Conservation (phyloP, 2,797 vertebrate genomes). For the Sebastiscus tertius region DNA sequence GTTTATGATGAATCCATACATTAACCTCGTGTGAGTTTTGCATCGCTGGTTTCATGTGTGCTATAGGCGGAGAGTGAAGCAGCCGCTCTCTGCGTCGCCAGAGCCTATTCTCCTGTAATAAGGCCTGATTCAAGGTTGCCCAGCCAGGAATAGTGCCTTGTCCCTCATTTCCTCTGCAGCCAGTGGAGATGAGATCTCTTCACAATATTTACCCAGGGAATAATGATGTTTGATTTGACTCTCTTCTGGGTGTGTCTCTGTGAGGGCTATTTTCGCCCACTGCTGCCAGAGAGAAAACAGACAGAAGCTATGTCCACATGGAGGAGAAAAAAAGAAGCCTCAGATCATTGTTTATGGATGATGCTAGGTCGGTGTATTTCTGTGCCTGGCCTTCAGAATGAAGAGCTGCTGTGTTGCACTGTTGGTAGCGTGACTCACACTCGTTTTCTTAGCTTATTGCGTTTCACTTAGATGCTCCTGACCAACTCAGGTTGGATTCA, state of each 20-base stretch:
- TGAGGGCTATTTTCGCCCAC: constrained; percentile 53
- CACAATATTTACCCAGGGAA: constrained; percentile 64
- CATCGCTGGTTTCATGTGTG: not conserved
- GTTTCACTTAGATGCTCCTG: constrained; percentile 44
- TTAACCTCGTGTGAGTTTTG: constrained; percentile 2
- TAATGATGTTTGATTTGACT: constrained; percentile 69
- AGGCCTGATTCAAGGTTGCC: constrained; percentile 55
- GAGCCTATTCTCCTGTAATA: constrained; percentile 48
- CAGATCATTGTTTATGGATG: constrained; percentile 67
- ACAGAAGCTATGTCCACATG: constrained; percentile 37
- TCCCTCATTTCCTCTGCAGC: constrained; percentile 59
- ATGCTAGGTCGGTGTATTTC: constrained; percentile 43
- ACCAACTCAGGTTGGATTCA: constrained; percentile 6
- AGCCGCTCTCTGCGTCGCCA: constrained; percentile 26
- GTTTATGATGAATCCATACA: not conserved
- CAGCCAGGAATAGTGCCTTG: constrained; percentile 37
- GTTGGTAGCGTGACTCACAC: constrained; percentile 57
- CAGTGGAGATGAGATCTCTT: constrained; percentile 59
- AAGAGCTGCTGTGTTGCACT: constrained; percentile 44
- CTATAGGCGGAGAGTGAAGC: not conserved
- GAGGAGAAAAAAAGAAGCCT: not conserved
- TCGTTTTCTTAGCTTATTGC: constrained; percentile 37
- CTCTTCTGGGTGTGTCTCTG: constrained; percentile 55
- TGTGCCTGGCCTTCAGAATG: constrained; percentile 49
- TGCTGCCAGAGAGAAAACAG: constrained; percentile 47